Conservation (phyloP, 2,113 vertebrate genomes). For the Heptranchias perlo region DNA sequence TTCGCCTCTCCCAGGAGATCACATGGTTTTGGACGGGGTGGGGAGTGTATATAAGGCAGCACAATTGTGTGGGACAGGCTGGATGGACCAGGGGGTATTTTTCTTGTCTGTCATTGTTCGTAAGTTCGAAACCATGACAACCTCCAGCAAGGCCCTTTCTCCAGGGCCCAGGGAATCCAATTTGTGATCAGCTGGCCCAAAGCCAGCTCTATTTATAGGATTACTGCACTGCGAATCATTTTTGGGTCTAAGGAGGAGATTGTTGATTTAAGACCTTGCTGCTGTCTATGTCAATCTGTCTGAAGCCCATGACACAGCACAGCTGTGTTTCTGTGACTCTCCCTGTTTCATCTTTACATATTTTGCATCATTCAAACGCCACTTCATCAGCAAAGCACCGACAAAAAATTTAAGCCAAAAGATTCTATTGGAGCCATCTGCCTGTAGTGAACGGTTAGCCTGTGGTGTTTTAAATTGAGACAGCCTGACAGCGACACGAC, state of each 20-base stretch:
- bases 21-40: no score
- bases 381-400: background rate
- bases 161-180: background rate
- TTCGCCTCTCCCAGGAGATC: no score
- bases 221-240: background rate
- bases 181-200: background rate
- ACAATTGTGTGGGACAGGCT: no score
- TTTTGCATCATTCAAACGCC: background rate
- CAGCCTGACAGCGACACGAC: no score
- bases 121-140: constrained; percentile 4
- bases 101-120: no score
- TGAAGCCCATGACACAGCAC: background rate
- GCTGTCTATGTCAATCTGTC: background rate
- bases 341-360: background rate
- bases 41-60: no score
- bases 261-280: background rate
- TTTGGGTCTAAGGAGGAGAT: background rate
- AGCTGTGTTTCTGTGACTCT: background rate
- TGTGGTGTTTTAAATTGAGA: background rate
- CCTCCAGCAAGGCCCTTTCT: background rate
- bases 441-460: background rate
- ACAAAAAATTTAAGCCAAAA: background rate
- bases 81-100: no score
- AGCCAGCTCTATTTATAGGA: background rate
- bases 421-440: background rate